phyloP scores from a whole-genome alignment of 2,113 vertebrate genomes.

The Boulengeromyrus knoepffleri region DNA sequence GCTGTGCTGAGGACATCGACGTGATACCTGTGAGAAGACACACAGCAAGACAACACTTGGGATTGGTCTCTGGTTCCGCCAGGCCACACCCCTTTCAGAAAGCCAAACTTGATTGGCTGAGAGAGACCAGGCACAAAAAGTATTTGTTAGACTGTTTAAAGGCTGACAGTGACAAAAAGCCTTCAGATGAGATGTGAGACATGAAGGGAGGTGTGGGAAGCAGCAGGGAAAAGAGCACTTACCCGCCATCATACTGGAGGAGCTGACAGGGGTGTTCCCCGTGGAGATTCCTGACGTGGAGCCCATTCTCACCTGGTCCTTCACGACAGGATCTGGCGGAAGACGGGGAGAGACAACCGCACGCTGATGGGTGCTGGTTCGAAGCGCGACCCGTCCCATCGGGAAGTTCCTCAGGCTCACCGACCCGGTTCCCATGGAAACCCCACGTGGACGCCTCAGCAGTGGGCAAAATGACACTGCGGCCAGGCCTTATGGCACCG shows the following conservation, averaged over 20 bases:
- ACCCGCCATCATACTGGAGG: slow-evolving; percentile 57
- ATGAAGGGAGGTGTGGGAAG: neutral
- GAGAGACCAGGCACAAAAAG: neutral
- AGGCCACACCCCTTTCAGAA: neutral
- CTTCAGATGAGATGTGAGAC: neutral
- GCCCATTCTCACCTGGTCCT: slow-evolving; percentile 50
- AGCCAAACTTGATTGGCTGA: neutral
- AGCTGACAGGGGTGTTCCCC: slow-evolving; percentile 48
- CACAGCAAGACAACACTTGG: neutral
- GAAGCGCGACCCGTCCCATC: neutral
- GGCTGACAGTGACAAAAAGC: neutral
- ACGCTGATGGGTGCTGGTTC: neutral
- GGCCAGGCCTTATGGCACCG: neutral
- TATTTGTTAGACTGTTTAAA: neutral
- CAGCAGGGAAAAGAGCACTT: neutral
- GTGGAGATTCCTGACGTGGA: slow-evolving; percentile 41
- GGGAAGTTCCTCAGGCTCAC: neutral
- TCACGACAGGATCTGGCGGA: slow-evolving; percentile 50
- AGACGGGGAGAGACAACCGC: neutral
- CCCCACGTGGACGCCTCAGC: neutral
- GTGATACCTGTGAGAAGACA: slow-evolving; percentile 43
- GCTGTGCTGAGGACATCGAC: slow-evolving; percentile 47
- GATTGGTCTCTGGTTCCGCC: neutral
- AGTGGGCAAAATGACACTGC: neutral
- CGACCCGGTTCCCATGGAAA: slow-evolving; percentile 8